Percentiles rank a stretch among this genome's conserved stretches.
Evolutionary conservation across 2,797 vertebrate species (phyloP).

Genomic region (Liasis olivaceus): DNA sequence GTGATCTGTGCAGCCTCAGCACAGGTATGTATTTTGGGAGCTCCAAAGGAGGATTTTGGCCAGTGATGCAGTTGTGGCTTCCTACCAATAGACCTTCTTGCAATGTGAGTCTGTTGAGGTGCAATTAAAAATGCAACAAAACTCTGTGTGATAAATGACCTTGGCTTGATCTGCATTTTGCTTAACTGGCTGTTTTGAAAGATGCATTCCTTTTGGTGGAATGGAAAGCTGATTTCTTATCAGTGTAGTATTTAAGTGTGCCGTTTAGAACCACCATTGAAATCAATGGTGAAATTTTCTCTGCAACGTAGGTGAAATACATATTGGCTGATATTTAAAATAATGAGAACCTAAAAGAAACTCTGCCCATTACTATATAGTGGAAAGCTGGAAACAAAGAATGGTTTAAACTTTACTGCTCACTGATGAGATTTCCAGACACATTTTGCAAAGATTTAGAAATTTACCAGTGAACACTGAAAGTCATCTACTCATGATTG

Average conservation of each 20-base stretch:
- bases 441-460: not conserved
- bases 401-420: not conserved
- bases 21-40: not conserved
- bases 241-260: not conserved
- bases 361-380: not conserved
- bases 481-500: not conserved
- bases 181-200: not conserved
- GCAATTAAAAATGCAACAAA: not conserved
- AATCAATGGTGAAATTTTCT: not conserved
- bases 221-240: not conserved
- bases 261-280: not conserved
- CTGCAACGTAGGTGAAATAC: not conserved
- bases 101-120: not conserved
- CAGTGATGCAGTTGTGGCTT: not conserved
- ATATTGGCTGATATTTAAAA: not conserved
- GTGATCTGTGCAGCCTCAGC: not conserved
- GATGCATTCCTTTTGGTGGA: not conserved
- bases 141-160: not conserved
- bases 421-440: not conserved
- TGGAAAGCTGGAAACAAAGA: not conserved
- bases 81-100: not conserved
- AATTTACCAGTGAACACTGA: not conserved
- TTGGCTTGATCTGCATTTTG: not conserved
- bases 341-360: not conserved
- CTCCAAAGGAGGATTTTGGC: not conserved